Conservation (phyloP, 1,140 invertebrate genomes). For the Bombus fervidus region DNA sequence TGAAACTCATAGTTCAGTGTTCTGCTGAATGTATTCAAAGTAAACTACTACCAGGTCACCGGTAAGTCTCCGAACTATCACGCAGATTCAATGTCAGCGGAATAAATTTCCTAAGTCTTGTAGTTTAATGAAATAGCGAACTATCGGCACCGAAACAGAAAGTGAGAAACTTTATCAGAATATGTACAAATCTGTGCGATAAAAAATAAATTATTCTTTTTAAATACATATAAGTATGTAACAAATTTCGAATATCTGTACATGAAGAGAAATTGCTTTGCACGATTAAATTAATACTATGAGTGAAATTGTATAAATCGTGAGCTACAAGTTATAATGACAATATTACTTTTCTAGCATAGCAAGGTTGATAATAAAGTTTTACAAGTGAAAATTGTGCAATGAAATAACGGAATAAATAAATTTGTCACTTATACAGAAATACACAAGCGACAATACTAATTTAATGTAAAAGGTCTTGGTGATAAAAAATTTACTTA, state of each 20-base stretch:
- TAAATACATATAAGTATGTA: background rate
- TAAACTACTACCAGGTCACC: slow-evolving; percentile 56
- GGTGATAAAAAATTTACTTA: background rate
- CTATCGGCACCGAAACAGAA: background rate
- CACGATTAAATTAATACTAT: background rate
- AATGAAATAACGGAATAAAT: too few relatives aligned
- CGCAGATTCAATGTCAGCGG: slow-evolving; percentile 47
- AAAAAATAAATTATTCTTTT: background rate
- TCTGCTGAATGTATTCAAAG: slow-evolving; percentile 57
- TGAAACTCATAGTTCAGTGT: slow-evolving; percentile 59
- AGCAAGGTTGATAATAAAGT: background rate
- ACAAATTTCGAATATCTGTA: too few relatives aligned
- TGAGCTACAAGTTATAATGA: too few relatives aligned
- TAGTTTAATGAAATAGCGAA: slow-evolving; percentile 1
- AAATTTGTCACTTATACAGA: background rate
- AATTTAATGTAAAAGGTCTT: background rate
- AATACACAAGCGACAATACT: background rate
- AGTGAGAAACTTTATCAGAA: background rate
- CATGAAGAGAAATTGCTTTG: too few relatives aligned
- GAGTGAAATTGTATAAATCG: background rate
- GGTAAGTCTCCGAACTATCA: slow-evolving; percentile 44
- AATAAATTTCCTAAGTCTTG: slow-evolving; percentile 34
- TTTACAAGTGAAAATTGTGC: background rate
- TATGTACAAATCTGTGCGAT: background rate
- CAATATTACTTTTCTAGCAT: background rate